Base-by-base conservation (phyloP, 1,140 invertebrate species). In the Hydropsyche tenuis region DNA sequence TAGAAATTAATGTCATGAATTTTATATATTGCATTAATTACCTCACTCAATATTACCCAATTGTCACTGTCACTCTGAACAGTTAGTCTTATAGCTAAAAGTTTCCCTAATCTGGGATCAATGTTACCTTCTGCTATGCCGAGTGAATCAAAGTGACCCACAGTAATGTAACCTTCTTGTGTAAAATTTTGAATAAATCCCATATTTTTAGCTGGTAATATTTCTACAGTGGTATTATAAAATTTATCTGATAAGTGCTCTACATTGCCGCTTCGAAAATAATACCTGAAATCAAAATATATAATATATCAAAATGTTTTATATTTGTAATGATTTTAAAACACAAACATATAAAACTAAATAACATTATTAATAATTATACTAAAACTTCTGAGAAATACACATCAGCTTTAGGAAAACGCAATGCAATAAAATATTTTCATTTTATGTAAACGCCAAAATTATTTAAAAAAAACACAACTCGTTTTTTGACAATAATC, bases 171-270 rank as follows among this genome's bases (percentile, higher is more conserved):
- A 37, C 91, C 92, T 82, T 92, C 91, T 63, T 87, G 86, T 11
- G 91, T 92, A 23, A 86, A 83, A 79, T 91, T 89, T 74, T 68
- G 48, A 46, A 73, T 66, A 23, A 64, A 12, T 4, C 81, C 81
- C n/a, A 84, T 82, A 78, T 84, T 81, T 79, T 78, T 79, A 63
- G 88, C 83, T 3, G 92, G 90, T 53, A 93, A 81, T 12, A 96
- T 88, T 87, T 98, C 94, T 20, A 98, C 88, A 0, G 92, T 93
- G 1, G 95, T 94, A 79, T 97, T 95, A 79, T 93, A 93, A 81
- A 98, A 94, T 77, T 92, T 91, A 84, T 98, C 96, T 9, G 91
- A 93, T 0, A 92, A 91, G 86, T 98, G 95, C 79, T 98, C 94
- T 2, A 90, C 89, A 84, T 98, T 98, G 18, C 96, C 96, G 84